A percentile compares a stretch with the other conserved stretches of the same genome.
These are phyloP conservation scores for Neosalanx taihuensis DNA, from an alignment of 2,797 vertebrate species.

Conservation along the genomic window DNA sequence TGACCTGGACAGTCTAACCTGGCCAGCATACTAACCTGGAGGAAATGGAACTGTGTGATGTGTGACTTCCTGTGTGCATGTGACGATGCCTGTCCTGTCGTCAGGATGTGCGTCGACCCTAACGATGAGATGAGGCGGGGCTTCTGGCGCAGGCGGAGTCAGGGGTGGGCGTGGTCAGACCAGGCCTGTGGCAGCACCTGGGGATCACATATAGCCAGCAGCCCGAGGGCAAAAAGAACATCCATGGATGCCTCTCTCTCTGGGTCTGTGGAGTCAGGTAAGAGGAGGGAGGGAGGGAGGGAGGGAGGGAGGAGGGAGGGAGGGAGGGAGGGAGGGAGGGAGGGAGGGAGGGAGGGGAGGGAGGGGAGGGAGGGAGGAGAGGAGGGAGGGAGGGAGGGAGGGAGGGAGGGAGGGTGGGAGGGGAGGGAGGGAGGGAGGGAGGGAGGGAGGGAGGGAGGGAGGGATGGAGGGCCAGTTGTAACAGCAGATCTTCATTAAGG, in stretches of 20 bases:
- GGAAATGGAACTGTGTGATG: background rate
- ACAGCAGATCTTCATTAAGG: background rate
- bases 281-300: slow-evolving; percentile 13
- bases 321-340: too few relatives aligned
- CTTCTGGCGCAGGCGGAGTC: slow-evolving; percentile 89
- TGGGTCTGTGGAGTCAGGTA: slow-evolving; percentile 97
- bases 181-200: slow-evolving; percentile 89
- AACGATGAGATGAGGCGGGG: slow-evolving; percentile 89
- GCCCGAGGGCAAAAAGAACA: slow-evolving; percentile 89
- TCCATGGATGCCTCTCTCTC: slow-evolving; percentile 80
- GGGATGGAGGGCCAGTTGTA: too few relatives aligned
- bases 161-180: slow-evolving; percentile 74
- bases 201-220: slow-evolving; percentile 88
- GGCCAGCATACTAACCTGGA: too few relatives aligned
- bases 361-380: too few relatives aligned
- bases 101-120: slow-evolving; percentile 89
- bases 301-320: too few relatives aligned
- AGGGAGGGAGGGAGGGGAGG: too few relatives aligned
- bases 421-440: too few relatives aligned
- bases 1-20: background rate
- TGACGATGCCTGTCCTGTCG: slow-evolving; percentile 9
- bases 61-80: background rate
- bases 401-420: too few relatives aligned
- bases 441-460: too few relatives aligned
- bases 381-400: too few relatives aligned